phyloP scores from a whole-genome alignment of 2,888 invertebrate genomes.

The Koerneria pararmatus region DNA sequence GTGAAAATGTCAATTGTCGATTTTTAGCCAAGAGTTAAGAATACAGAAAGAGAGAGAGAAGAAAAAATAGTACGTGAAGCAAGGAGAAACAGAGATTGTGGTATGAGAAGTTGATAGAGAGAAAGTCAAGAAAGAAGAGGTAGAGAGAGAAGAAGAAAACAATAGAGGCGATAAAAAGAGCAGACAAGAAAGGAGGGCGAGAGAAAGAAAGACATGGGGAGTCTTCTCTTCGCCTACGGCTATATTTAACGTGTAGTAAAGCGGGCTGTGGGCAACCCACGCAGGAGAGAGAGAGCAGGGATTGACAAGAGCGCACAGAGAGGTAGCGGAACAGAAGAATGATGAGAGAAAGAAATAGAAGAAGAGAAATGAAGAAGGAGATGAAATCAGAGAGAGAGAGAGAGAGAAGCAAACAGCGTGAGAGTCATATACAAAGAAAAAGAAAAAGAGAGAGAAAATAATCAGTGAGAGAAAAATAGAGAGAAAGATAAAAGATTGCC shows the following conservation, averaged over 20 bases:
- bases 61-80: too few species aligned
- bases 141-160: neutral
- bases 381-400: neutral
- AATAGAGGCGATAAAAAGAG: neutral
- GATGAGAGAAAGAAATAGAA: neutral
- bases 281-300: conserved; percentile 11
- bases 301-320: neutral
- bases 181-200: neutral
- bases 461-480: neutral
- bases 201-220: neutral
- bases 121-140: neutral
- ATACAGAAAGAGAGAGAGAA: too few species aligned
- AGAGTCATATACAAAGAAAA: conserved; percentile 1
- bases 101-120: too few species aligned
- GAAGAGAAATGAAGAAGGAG: neutral
- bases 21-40: too few species aligned
- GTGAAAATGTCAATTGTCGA: too few species aligned
- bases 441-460: neutral
- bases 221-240: conserved; percentile 9
- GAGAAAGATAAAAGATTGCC: neutral
- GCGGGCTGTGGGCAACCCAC: conserved; percentile 26
- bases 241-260: conserved; percentile 32
- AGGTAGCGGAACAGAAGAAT: neutral
- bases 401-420: neutral
- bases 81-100: too few species aligned